phyloP scores from a whole-genome alignment of 2,888 invertebrate genomes.

The Lochmaea crataegi region DNA sequence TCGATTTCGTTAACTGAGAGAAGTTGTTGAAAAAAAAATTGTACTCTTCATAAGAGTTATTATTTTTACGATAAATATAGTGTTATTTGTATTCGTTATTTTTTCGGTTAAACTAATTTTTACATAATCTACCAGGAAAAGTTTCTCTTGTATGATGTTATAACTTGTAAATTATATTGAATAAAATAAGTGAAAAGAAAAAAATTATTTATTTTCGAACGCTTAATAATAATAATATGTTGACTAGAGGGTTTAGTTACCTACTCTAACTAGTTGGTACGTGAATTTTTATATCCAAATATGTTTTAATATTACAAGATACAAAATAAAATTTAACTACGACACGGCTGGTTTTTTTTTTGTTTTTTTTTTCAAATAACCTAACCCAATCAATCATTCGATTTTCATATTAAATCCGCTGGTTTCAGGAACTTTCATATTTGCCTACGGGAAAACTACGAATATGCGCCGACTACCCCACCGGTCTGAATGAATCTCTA shows the following conservation, averaged over 20 bases:
- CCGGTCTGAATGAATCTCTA: no score
- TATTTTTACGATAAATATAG: slow-evolving; percentile 49
- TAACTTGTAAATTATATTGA: slow-evolving; percentile 51
- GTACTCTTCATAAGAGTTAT: slow-evolving; percentile 58
- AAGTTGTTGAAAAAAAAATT: slow-evolving; percentile 47
- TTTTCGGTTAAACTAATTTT: slow-evolving; percentile 47
- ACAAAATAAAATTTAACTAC: slow-evolving; percentile 46
- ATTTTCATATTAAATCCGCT: background rate
- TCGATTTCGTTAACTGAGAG: slow-evolving; percentile 44
- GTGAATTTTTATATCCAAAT: slow-evolving; percentile 56
- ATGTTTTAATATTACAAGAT: slow-evolving; percentile 51
- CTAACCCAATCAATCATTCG: no score
- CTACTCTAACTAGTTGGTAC: slow-evolving; percentile 49
- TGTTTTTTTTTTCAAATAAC: slow-evolving; percentile 12
- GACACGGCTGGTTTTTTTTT: slow-evolving; percentile 25
- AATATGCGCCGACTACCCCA: no score
- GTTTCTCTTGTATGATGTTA: slow-evolving; percentile 45
- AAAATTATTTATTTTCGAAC: slow-evolving; percentile 56
- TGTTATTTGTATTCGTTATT: slow-evolving; percentile 47
- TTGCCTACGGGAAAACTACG: no score
- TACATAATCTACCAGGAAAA: slow-evolving; percentile 42
- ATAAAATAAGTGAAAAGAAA: slow-evolving; percentile 47
- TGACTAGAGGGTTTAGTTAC: slow-evolving; percentile 53
- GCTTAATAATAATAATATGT: slow-evolving; percentile 45
- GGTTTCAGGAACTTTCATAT: no score